Base-by-base conservation (phyloP, 1,140 invertebrate species). In the Asobara japonica region DNA sequence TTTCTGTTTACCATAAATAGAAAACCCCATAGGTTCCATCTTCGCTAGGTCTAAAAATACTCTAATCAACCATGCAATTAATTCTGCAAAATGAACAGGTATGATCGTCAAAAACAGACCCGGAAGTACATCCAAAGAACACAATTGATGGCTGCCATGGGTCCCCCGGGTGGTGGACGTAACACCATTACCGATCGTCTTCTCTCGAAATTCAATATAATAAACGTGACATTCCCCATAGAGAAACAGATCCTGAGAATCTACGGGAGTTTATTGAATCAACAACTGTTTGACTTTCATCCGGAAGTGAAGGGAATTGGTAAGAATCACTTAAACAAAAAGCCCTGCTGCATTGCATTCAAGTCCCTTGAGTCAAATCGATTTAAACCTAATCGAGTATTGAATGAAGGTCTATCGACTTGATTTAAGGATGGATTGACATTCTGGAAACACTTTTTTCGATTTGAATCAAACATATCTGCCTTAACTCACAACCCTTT, bases 191-290 rank as follows among this genome's bases (percentile, higher is more conserved):
- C 94, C 0, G 86, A 92, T 51, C 89, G 94, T 22, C 88, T 96
- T 8, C 89, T 94, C 77, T 94, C 92, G 51, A 89, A 91, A 62
- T 96, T 96, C 86, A 93, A 93, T 82, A 82, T 95, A 0, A 92
- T 97, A 79, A 95, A 94, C 84, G 92, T 96, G 86, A 92, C 94
- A 0, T 93, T 95, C 80, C 94, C 95, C 31, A 89, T 89, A 64
- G 92, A 95, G 71, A 89, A 90, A 51, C 93, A 94, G 79, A 93
- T 96, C 69, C 83, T 90, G 72, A 88, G 92, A 69, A 97, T 97
- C 75, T 96, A 94, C 81, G 91, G 92, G 11, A 93, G 92, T 20
- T 95, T 97, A 93, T 89, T 96, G 29, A 89, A 87, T 48, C 94
- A 96, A 86, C 95, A 96, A 72, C 83, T 96, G 45, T 82, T 88